These are phyloP conservation scores for Cottus gobio DNA, from an alignment of 2,113 vertebrate genomes.

Conservation along the genomic window DNA sequence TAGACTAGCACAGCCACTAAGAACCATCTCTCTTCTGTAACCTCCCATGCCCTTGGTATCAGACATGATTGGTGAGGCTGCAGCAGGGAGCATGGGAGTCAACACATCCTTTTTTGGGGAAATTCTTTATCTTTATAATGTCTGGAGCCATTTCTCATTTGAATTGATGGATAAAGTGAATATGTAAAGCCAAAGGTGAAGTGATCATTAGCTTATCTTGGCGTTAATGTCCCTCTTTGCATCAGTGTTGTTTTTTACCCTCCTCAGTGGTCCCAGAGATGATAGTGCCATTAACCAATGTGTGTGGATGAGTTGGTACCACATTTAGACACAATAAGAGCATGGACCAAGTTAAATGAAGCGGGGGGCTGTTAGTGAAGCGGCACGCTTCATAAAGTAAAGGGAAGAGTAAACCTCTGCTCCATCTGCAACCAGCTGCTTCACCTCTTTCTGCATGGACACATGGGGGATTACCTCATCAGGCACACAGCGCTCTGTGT, in stretches of 20 bases:
- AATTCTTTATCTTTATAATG: constrained; percentile 54
- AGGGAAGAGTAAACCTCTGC: constrained; percentile 54
- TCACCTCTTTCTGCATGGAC: constrained; percentile 50
- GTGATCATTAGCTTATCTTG: constrained; percentile 64
- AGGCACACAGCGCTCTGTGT: constrained; percentile 35
- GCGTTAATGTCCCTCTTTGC: constrained; percentile 24
- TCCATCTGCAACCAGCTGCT: constrained; percentile 70
- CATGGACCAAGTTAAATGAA: constrained; percentile 52
- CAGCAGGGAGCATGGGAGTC: constrained; percentile 51
- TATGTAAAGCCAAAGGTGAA: constrained; percentile 58
- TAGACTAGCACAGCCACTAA: constrained; percentile 36
- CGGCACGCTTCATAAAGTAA: constrained; percentile 57
- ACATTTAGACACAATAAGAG: constrained; percentile 21
- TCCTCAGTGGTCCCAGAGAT: constrained; percentile 16
- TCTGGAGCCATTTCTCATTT: constrained; percentile 39
- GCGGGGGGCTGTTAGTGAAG: constrained; percentile 43
- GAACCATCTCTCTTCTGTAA: constrained; percentile 47
- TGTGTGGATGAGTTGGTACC: constrained; percentile 47
- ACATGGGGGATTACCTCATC: constrained; percentile 67
- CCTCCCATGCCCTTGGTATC: constrained; percentile 42
- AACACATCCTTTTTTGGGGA: constrained; percentile 14
- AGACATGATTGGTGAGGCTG: constrained; percentile 65
- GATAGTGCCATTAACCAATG: constrained; percentile 43
- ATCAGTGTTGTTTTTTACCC: background rate
- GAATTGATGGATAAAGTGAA: constrained; percentile 51